Evolutionary conservation across 2,797 vertebrate genomes (phyloP).

Genomic region (Pantherophis alleghaniensis): DNA sequence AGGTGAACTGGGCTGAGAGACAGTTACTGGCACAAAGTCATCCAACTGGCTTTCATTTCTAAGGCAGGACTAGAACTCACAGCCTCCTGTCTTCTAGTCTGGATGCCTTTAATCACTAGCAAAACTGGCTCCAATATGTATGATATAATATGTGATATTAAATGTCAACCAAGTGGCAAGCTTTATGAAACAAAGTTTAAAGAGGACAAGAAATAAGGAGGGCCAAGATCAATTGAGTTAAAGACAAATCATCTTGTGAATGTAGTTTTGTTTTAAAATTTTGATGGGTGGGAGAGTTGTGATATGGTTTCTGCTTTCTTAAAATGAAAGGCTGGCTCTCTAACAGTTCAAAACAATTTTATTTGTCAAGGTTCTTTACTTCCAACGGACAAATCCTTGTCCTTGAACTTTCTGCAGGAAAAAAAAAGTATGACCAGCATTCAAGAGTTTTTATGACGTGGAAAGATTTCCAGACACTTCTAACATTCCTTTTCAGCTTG

Average conservation of each 20-base stretch:
- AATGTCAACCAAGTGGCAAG: background rate
- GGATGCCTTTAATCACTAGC: background rate
- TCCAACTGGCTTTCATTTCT: background rate
- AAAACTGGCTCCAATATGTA: background rate
- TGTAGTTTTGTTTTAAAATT: background rate
- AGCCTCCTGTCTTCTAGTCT: background rate
- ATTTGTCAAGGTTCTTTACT: background rate
- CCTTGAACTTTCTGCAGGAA: background rate
- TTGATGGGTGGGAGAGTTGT: background rate
- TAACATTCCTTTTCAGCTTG: background rate
- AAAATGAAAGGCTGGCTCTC: background rate
- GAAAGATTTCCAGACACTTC: background rate
- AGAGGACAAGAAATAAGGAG: background rate
- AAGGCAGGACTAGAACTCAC: background rate
- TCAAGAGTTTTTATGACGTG: background rate
- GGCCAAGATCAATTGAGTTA: background rate
- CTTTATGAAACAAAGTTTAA: background rate
- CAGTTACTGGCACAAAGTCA: background rate
- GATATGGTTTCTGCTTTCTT: background rate
- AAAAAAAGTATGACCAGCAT: background rate
- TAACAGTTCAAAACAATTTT: background rate
- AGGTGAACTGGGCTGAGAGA: background rate
- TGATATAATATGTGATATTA: no score
- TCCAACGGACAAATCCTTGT: background rate
- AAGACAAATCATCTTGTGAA: background rate